Conservation (phyloP, 2,888 invertebrate genomes). For the Arge pagana region DNA sequence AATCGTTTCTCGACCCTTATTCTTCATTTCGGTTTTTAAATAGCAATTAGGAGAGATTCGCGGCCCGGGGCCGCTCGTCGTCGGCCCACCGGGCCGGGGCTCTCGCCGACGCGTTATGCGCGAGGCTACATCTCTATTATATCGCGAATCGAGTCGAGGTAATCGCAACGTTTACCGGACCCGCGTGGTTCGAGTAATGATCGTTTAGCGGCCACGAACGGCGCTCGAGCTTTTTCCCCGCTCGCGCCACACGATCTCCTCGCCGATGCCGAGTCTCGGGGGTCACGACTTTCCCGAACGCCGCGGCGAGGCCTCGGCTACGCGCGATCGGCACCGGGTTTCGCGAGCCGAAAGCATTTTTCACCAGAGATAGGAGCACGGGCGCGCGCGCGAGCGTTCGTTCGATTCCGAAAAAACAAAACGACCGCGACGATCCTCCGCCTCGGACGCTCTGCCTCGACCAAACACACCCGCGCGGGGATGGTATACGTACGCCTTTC, state of each 20-base stretch:
- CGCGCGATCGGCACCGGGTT: not conserved
- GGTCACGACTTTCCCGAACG: constrained; percentile 15
- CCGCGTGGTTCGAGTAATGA: constrained; percentile 18
- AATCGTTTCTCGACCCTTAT: not conserved
- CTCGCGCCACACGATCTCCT: constrained; percentile 5
- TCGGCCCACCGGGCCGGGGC: constrained; percentile 34
- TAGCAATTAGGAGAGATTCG: constrained; percentile 45
- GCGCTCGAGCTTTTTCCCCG: not conserved
- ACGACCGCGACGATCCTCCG: too few species aligned
- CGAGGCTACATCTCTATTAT: constrained; percentile 48
- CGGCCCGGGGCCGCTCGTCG: too few species aligned
- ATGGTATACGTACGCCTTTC: too few species aligned
- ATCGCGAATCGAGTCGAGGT: constrained; percentile 43
- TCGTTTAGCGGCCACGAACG: constrained; percentile 14
- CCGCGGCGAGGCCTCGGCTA: not conserved
- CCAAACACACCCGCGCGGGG: too few species aligned
- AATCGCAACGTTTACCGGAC: constrained; percentile 39
- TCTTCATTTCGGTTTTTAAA: constrained; percentile 36
- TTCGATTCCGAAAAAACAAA: too few species aligned
- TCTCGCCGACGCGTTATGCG: constrained; percentile 32
- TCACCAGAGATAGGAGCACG: too few species aligned
- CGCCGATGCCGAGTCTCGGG: constrained; percentile 1
- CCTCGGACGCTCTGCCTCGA: too few species aligned
- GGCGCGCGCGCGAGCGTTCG: too few species aligned
- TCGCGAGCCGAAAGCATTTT: too few species aligned